A percentile compares a stretch with the other conserved stretches of the same genome.
These are phyloP conservation scores for Drosophila aldrichi DNA, from an alignment of 2,888 invertebrate species.

Conservation along the genomic window DNA sequence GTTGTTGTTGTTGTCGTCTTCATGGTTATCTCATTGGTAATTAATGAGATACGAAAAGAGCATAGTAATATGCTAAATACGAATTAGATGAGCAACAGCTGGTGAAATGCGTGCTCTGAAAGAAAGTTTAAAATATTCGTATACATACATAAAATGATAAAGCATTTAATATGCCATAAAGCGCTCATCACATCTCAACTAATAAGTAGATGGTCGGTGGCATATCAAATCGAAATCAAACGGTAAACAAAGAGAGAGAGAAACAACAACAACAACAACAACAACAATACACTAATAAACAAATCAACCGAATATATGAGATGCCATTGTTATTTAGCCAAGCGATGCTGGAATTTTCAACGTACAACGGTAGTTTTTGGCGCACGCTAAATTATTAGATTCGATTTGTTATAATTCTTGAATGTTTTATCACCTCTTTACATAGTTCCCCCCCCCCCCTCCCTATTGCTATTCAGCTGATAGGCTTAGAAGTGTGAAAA, in stretches of 20 bases:
- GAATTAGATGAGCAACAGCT: constrained; percentile 15
- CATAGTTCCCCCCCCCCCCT: constrained; percentile 37
- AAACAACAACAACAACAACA: constrained; percentile 1
- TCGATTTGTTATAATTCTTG: constrained; percentile 69
- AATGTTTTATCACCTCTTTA: constrained; percentile 19
- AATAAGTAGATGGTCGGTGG: constrained; percentile 50
- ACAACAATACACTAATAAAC: constrained; percentile 44
- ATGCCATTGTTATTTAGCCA: constrained; percentile 54
- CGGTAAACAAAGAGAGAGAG: constrained; percentile 23
- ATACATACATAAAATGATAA: constrained; percentile 46
- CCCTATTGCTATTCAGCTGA: too few relatives aligned
- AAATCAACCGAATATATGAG: constrained; percentile 49
- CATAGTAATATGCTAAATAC: constrained; percentile 26
- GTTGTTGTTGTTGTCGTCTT: not conserved
- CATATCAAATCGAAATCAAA: constrained; percentile 36
- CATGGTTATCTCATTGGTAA: not conserved
- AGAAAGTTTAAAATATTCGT: constrained; percentile 58
- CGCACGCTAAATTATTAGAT: constrained; percentile 75
- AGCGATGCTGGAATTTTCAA: constrained; percentile 25
- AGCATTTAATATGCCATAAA: constrained; percentile 64
- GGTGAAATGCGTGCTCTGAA: constrained; percentile 35
- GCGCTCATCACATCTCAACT: constrained; percentile 46
- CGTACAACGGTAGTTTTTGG: constrained; percentile 72
- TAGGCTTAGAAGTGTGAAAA: constrained; percentile 74
- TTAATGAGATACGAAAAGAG: constrained; percentile 38